Evolutionary conservation across 2,888 invertebrate genomes (phyloP).

Genomic region (Conops quadrifasciatus): DNA sequence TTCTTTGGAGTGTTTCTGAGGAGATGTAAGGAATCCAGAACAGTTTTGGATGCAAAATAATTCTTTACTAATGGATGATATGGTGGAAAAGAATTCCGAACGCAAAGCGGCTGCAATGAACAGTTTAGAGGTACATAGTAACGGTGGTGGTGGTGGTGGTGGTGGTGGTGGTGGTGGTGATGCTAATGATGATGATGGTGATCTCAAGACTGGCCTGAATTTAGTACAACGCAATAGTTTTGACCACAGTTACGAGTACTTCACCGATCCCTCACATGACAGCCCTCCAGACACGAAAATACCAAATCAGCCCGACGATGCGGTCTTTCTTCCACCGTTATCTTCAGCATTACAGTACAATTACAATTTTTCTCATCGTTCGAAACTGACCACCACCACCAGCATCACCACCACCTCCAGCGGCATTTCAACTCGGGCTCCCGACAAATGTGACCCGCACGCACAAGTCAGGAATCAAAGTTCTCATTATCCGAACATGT

Average conservation of each 20-base stretch:
- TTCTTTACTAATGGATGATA: slow-evolving; percentile 11
- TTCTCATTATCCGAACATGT: slow-evolving; percentile 55
- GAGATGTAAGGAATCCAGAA: neutral
- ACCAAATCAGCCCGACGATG: slow-evolving; percentile 41
- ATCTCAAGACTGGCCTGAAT: neutral
- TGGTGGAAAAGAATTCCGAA: neutral
- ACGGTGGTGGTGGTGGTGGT: too few relatives aligned
- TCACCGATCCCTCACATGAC: neutral
- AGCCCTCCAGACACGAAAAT: neutral
- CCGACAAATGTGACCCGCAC: neutral
- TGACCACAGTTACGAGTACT: slow-evolving; percentile 2
- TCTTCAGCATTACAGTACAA: slow-evolving; percentile 53
- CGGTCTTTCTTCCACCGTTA: slow-evolving; percentile 54
- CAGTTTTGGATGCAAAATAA: neutral
- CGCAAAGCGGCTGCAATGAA: slow-evolving; percentile 24
- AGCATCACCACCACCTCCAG: slow-evolving; percentile 24
- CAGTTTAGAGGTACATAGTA: slow-evolving; percentile 33
- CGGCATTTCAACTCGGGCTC: slow-evolving; percentile 37
- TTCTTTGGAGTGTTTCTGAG: neutral
- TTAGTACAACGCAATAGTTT: slow-evolving; percentile 26
- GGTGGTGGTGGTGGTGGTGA: neutral
- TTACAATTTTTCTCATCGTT: slow-evolving; percentile 49
- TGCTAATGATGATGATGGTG: neutral
- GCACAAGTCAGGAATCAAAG: neutral
- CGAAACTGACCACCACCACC: slow-evolving; percentile 34